phyloP scores from a whole-genome alignment of 2,888 invertebrate genomes.

The Chironomus riparius region DNA sequence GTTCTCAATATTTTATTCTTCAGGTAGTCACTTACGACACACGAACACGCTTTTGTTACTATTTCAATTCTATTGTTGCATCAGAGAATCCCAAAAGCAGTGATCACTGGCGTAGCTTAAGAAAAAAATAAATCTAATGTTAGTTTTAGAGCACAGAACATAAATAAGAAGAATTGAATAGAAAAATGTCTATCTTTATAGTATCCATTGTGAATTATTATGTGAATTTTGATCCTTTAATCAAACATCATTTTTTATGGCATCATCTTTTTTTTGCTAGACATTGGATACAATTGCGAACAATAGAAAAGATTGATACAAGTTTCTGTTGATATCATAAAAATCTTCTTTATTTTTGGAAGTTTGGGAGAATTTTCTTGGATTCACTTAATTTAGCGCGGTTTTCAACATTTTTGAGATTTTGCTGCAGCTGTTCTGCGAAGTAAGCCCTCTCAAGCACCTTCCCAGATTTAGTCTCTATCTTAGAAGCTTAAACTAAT shows the following conservation, averaged over 20 bases:
- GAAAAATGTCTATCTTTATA: conserved; percentile 1
- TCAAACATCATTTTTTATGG: conserved; percentile 27
- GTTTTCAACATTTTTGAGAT: no score
- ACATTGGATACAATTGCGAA: conserved; percentile 6
- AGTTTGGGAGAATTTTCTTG: neutral
- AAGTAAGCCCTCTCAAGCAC: no score
- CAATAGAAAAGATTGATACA: conserved; percentile 24
- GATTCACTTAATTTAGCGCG: no score
- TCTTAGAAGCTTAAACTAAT: no score
- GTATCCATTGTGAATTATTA: conserved; percentile 5
- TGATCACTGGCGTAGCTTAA: neutral
- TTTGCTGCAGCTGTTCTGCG: no score
- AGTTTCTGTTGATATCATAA: conserved; percentile 21
- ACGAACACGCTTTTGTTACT: conserved; percentile 26
- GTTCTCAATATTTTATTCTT: neutral
- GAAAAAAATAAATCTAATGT: conserved; percentile 1
- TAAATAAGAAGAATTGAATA: neutral
- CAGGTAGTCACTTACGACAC: conserved; percentile 15
- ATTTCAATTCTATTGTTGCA: neutral
- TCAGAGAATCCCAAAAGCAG: conserved; percentile 6
- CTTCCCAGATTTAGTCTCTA: no score
- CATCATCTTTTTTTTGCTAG: neutral
- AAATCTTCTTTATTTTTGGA: neutral
- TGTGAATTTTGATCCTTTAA: conserved; percentile 25
- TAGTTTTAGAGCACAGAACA: conserved; percentile 7